A percentile compares a stretch with the other conserved stretches of the same genome.
phyloP scores from a whole-genome alignment of 2,888 invertebrate genomes.

The Xanthorhoe designata region DNA sequence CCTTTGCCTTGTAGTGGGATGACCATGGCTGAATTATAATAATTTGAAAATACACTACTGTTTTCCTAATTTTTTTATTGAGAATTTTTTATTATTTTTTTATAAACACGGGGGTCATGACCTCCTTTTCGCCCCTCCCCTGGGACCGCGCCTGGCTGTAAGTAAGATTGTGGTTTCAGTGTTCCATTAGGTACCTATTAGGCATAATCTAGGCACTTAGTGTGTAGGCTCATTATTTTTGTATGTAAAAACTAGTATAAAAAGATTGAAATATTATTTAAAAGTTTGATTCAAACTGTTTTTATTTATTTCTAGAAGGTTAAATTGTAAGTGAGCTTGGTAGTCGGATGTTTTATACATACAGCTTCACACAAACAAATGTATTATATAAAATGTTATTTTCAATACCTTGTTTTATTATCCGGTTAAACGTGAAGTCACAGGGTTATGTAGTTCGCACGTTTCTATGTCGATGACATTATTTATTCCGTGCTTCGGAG shows the following conservation, averaged over 20 bases:
- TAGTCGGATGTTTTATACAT: conserved; percentile 34
- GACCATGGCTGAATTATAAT: too few species aligned
- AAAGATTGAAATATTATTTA: conserved; percentile 27
- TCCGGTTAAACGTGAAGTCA: too few species aligned
- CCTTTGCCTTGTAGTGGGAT: too few species aligned
- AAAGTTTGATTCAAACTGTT: conserved; percentile 28
- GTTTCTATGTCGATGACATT: too few species aligned
- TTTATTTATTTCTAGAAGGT: conserved; percentile 39
- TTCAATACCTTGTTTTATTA: conserved; percentile 34
- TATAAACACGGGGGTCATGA: too few species aligned
- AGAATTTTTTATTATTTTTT: too few species aligned
- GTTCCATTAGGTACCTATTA: background rate
- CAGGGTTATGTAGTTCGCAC: too few species aligned
- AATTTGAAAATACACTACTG: too few species aligned
- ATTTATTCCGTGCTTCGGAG: too few species aligned
- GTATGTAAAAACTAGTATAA: conserved; percentile 25
- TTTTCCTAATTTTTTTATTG: too few species aligned
- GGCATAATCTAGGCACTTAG: conserved; percentile 1
- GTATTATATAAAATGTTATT: conserved; percentile 49
- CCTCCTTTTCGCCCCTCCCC: too few species aligned
- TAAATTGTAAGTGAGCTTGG: conserved; percentile 39
- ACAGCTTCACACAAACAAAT: conserved; percentile 44
- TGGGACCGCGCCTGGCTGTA: too few species aligned
- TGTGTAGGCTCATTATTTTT: conserved; percentile 23
- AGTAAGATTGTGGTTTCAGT: background rate